Evolutionary conservation across 2,888 invertebrate species (phyloP).

Genomic region (Cataglyphis albicans): DNA sequence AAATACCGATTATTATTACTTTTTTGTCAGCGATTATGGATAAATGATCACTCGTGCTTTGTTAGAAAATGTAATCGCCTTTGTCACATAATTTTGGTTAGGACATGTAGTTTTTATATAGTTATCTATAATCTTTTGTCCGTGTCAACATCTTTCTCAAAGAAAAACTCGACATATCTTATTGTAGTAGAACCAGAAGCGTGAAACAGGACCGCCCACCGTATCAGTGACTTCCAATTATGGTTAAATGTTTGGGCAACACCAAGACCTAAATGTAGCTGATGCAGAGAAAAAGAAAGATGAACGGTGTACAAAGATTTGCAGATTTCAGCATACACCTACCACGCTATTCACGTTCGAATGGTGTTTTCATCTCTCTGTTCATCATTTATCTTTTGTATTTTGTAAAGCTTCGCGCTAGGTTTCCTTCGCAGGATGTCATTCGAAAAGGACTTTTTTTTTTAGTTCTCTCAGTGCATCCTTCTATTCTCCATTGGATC

Average conservation of each 20-base stretch:
- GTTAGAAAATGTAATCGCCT: background rate
- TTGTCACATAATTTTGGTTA: background rate
- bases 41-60: background rate
- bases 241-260: background rate
- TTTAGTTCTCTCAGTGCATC: background rate
- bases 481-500: background rate
- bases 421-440: background rate
- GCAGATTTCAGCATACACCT: background rate
- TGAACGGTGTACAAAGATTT: background rate
- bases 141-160: background rate
- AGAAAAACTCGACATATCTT: background rate
- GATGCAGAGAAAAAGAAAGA: background rate
- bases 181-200: background rate
- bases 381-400: background rate
- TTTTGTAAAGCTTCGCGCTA: background rate
- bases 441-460: background rate
- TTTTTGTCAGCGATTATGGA: background rate
- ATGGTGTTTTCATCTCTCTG: background rate
- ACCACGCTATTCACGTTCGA: background rate
- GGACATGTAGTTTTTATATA: background rate
- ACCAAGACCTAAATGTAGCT: background rate
- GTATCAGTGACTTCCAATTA: background rate
- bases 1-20: background rate
- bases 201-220: background rate
- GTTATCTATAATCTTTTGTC: too few species aligned